Conservation (phyloP, 2,113 vertebrate genomes). For the Corvus moneduloides region DNA sequence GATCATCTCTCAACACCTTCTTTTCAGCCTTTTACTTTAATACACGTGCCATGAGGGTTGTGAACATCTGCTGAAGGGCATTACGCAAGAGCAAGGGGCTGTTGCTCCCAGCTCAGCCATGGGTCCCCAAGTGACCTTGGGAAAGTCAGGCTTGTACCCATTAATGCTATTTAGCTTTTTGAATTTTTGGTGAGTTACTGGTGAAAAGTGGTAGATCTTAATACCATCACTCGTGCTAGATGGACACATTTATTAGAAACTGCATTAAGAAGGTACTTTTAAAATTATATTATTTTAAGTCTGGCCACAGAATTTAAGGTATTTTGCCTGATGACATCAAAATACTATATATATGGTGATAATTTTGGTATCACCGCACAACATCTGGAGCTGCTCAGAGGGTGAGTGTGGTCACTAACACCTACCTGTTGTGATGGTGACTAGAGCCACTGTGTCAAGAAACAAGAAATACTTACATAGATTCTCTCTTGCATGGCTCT, state of each 20-base stretch:
- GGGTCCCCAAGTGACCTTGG: neutral
- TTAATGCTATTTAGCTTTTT: neutral
- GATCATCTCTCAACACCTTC: neutral
- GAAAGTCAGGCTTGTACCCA: neutral
- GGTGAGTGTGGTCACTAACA: neutral
- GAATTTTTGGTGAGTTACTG: neutral
- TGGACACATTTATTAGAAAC: neutral
- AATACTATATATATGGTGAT: neutral
- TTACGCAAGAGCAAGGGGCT: neutral
- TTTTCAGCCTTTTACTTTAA: neutral
- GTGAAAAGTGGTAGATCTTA: neutral
- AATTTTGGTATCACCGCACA: neutral
- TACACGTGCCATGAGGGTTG: neutral
- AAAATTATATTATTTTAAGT: neutral
- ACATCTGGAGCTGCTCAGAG: neutral
- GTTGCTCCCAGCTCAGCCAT: neutral
- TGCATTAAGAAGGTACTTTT: neutral
- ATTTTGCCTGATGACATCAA: neutral
- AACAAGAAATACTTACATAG: neutral
- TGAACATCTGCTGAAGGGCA: neutral
- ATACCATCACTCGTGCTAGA: neutral
- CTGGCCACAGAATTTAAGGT: neutral
- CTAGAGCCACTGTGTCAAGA: neutral
- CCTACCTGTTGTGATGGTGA: rapidly evolving
- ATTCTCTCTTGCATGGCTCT: neutral